Conservation (phyloP, 2,113 vertebrate genomes). For the Puntigrus tetrazona region DNA sequence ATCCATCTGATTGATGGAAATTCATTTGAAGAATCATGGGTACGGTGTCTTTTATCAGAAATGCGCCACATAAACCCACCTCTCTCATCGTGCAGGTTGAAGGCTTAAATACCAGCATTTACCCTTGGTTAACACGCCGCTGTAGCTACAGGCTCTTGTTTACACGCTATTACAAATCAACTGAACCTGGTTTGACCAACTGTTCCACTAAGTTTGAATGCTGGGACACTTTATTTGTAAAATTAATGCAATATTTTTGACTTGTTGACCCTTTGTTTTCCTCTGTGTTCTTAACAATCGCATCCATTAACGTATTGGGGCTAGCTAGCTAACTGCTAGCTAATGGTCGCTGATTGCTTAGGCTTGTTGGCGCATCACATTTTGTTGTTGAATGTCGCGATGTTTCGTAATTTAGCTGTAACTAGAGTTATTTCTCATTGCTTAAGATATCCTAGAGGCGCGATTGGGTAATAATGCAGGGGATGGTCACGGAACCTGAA, state of each 20-base stretch:
- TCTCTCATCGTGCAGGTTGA: background rate
- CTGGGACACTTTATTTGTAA: background rate
- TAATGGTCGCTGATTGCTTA: background rate
- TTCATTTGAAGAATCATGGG: background rate
- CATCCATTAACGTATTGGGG: background rate
- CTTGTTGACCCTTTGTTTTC: background rate
- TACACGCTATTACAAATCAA: background rate
- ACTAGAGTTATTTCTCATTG: background rate
- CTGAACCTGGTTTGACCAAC: background rate
- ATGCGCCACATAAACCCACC: no score
- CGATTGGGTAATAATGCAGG: no score
- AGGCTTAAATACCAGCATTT: background rate
- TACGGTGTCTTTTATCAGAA: background rate
- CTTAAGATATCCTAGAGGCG: slow-evolving; percentile 1
- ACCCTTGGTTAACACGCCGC: background rate
- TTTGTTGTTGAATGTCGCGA: background rate
- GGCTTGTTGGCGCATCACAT: background rate
- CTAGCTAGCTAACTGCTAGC: background rate
- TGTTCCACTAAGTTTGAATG: background rate
- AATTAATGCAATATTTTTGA: background rate
- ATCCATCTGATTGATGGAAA: background rate
- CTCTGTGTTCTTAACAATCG: background rate
- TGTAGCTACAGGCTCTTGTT: background rate
- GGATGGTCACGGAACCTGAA: slow-evolving; percentile 1
- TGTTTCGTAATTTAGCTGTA: background rate